phyloP scores from a whole-genome alignment of 2,888 invertebrate genomes.

The Caradrina kadenii region DNA sequence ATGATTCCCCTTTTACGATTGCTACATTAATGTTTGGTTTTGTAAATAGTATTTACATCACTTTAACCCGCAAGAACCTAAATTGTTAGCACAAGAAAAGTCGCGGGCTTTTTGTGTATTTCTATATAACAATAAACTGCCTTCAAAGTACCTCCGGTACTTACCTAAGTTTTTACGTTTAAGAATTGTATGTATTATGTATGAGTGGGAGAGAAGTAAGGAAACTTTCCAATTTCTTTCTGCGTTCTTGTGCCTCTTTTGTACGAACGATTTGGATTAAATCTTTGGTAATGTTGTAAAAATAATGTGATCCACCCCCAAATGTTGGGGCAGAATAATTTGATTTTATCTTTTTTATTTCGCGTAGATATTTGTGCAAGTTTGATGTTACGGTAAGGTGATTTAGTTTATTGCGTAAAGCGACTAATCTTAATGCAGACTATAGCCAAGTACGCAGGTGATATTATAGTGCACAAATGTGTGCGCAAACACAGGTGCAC shows the following conservation, averaged over 20 bases:
- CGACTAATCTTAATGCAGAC: no score
- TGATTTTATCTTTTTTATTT: slow-evolving; percentile 6
- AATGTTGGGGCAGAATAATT: slow-evolving; percentile 38
- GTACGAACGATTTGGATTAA: slow-evolving; percentile 59
- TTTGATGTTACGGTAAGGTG: background rate
- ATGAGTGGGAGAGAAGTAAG: slow-evolving; percentile 56
- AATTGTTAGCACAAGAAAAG: background rate
- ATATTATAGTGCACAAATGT: no score
- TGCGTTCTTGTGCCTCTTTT: slow-evolving; percentile 46
- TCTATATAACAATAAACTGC: slow-evolving; percentile 29
- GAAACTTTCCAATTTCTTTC: slow-evolving; percentile 60
- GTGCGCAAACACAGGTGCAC: no score
- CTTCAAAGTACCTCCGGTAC: slow-evolving; percentile 34
- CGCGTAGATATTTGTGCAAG: background rate
- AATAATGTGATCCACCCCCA: slow-evolving; percentile 52
- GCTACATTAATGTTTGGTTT: no score
- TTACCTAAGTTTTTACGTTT: slow-evolving; percentile 62
- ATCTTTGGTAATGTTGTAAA: slow-evolving; percentile 61
- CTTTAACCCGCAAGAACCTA: no score
- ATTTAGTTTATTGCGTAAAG: background rate
- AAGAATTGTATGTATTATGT: slow-evolving; percentile 64
- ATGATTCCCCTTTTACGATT: no score
- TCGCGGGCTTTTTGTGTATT: slow-evolving; percentile 12
- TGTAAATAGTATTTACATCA: no score
- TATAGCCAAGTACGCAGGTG: no score